phyloP scores from a whole-genome alignment of 2,113 vertebrate genomes.

The Zeus faber region DNA sequence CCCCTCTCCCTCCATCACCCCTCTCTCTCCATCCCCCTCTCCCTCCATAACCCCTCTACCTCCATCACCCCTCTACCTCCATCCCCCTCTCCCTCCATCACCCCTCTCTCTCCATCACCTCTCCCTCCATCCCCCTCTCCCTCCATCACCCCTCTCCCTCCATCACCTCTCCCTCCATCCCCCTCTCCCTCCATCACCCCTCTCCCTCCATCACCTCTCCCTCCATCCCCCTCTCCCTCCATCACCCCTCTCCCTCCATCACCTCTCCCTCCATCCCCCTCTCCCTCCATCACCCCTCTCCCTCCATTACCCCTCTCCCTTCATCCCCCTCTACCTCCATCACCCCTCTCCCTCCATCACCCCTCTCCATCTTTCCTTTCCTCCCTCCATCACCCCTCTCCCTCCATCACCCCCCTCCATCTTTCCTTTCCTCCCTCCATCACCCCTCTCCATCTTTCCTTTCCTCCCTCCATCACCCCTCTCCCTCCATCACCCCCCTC shows the following conservation, averaged over 20 bases:
- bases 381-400: slow-evolving; percentile 28
- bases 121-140: background rate
- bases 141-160: background rate
- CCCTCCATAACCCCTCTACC: background rate
- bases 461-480: background rate
- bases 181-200: slow-evolving; percentile 19
- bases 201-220: background rate
- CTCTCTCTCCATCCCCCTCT: background rate
- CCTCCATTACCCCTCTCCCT: background rate
- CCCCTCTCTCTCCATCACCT: background rate
- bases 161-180: slow-evolving; percentile 33
- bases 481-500: slow-evolving; percentile 31
- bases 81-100: slow-evolving; percentile 33
- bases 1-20: background rate
- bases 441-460: background rate
- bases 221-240: background rate
- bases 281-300: background rate
- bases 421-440: background rate
- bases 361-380: slow-evolving; percentile 18
- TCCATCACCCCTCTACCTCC: slow-evolving; percentile 24
- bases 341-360: background rate
- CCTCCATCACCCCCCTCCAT: too few species aligned
- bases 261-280: slow-evolving; percentile 33
- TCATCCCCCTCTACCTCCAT: too few species aligned
- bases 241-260: slow-evolving; percentile 13